Evolutionary conservation across 30 jellyfish, hydroid and myxozoan species (phyloP), one percentile per base, ranked within the genome.

Genomic region (Aurelia aurita complex sp. Pacific): DNA sequence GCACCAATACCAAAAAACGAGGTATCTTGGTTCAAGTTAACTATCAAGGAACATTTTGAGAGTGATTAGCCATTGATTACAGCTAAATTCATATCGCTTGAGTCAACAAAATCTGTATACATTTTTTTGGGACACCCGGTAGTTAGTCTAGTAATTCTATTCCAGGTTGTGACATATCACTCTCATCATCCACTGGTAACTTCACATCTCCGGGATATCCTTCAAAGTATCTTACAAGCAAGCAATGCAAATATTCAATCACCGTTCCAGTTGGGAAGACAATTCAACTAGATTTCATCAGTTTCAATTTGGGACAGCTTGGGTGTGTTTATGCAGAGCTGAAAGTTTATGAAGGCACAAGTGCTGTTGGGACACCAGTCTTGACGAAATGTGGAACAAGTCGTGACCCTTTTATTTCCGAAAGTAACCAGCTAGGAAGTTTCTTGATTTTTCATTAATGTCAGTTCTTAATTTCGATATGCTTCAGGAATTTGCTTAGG

Each of bases 151-250:
- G 1, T 6, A 46, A 4, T 51, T 19, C 19, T n/a, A 8, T n/a
- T 17, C 38, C 10, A 73, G 83, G 83, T 46, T 73, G 83, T 46
- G 83, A 38, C 64, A 0, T 73, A 6, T 10, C 70, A 5, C 40
- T 73, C 29, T 0, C 42, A 16, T 36, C 83, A 1, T 2, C 83
- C 7, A 42, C 64, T 16, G 83, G 83, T 5, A 73, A 73, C 43
- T 73, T 73, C 69, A 36, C 83, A 8, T 73, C 83, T 10, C 83
- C 83, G 12, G 83, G 83, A 5, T 73, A 40, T 46, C 83, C 83
- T 5, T 34, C 68, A 23, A 73, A 33, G 52, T 11, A n/a, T 51
- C 70, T 73, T 3, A 3, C 52, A 6, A 46, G 18, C 57, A 73
- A 73, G 10, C 83, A 73, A 46, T 73, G 83, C 83, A 13, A 51